phyloP scores from a whole-genome alignment of 2,797 vertebrate species.

The Lindbergichthys nudifrons region DNA sequence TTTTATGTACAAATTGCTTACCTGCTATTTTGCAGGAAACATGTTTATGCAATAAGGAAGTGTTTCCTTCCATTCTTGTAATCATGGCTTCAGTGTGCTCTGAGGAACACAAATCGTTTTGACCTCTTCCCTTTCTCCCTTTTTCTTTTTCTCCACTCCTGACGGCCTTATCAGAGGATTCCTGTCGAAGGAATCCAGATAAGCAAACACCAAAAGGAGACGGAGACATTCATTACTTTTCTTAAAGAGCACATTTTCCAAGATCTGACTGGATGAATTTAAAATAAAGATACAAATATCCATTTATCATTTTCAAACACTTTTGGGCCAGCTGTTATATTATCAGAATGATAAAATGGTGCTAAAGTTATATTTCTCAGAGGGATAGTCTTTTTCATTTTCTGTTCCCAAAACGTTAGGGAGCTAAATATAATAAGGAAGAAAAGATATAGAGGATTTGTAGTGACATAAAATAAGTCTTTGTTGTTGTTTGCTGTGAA shows the following conservation, averaged over 20 bases:
- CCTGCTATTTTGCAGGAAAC: too few species aligned
- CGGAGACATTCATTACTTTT: conserved; percentile 72
- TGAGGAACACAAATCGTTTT: neutral
- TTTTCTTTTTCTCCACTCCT: conserved; percentile 23
- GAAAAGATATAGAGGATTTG: conserved; percentile 19
- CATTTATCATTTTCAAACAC: neutral
- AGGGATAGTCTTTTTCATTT: conserved; percentile 35
- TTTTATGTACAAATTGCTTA: too few species aligned
- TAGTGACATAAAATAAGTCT: conserved; percentile 3
- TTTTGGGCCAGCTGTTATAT: conserved; percentile 16
- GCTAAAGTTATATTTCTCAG: conserved; percentile 34
- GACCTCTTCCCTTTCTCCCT: neutral
- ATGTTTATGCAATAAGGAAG: conserved; percentile 12
- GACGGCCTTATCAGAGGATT: conserved; percentile 73
- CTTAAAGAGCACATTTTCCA: conserved; percentile 59
- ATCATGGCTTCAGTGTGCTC: conserved; percentile 23
- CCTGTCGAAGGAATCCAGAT: conserved; percentile 74
- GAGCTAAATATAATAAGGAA: conserved; percentile 1
- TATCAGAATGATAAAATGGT: conserved; percentile 27
- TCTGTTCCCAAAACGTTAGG: conserved; percentile 2
- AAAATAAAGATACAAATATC: conserved; percentile 57
- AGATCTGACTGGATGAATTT: conserved; percentile 50
- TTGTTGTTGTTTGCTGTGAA: conserved; percentile 26
- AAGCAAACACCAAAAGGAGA: conserved; percentile 73
- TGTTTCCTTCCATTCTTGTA: conserved; percentile 23